These are phyloP conservation scores for Melanophora roralis DNA, from an alignment of 2,888 invertebrate genomes.

Conservation along the genomic window DNA sequence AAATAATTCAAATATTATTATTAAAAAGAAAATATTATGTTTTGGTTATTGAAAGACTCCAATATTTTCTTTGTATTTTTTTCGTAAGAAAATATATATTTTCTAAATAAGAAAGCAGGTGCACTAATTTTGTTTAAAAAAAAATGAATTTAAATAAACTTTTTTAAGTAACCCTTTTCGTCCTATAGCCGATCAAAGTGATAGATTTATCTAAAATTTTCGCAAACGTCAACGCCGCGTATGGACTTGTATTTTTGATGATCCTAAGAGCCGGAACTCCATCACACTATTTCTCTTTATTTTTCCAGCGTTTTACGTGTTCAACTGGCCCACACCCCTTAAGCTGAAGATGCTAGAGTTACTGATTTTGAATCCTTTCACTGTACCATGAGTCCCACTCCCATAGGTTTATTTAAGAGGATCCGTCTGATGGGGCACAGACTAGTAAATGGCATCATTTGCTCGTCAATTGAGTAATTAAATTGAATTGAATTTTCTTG, in stretches of 20 bases:
- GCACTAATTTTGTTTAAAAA: no score
- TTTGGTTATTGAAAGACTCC: no score
- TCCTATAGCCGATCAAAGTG: no score
- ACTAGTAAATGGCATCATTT: constrained; percentile 55
- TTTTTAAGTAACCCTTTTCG: no score
- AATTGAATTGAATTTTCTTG: constrained; percentile 38
- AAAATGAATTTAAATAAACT: no score
- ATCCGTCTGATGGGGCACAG: constrained; percentile 42
- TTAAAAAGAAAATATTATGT: no score
- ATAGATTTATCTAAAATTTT: no score
- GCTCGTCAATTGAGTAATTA: constrained; percentile 52
- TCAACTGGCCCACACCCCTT: constrained; percentile 11
- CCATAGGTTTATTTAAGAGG: constrained; percentile 46
- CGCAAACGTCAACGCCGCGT: constrained; percentile 51
- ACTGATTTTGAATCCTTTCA: constrained; percentile 47
- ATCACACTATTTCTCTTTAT: constrained; percentile 32
- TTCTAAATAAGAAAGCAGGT: no score
- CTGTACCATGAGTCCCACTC: constrained; percentile 29
- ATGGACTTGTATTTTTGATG: constrained; percentile 39
- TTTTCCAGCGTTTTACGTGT: constrained; percentile 24
- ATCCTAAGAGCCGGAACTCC: constrained; percentile 42
- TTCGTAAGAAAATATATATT: no score
- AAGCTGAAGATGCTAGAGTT: constrained; percentile 35
- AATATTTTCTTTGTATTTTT: no score
- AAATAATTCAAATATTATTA: no score